phyloP scores from a whole-genome alignment of 2,113 vertebrate genomes.

The Cercocebus atys region DNA sequence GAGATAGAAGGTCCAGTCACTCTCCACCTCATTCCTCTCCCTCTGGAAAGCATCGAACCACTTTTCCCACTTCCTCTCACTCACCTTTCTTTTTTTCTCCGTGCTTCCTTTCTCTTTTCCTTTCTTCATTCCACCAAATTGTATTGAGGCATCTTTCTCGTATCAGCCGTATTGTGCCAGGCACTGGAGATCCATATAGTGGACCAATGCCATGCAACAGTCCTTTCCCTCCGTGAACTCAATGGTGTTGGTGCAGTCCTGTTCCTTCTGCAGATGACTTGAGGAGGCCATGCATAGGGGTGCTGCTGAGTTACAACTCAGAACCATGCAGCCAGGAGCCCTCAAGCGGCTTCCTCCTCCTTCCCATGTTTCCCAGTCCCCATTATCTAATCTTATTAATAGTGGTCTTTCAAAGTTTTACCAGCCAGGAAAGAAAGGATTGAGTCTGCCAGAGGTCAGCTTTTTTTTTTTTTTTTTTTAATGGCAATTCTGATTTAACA shows the following conservation, averaged over 20 bases:
- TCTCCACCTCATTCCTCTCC: background rate
- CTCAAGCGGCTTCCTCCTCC: background rate
- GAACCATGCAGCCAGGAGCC: background rate
- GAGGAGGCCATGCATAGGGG: background rate
- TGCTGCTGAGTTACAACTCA: background rate
- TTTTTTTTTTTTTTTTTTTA: background rate
- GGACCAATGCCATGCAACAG: background rate
- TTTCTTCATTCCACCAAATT: background rate
- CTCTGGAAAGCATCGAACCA: background rate
- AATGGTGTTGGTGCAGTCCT: background rate
- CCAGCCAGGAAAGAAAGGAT: background rate
- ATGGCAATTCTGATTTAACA: background rate
- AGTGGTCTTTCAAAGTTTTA: background rate
- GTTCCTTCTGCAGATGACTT: background rate
- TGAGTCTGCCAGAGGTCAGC: background rate
- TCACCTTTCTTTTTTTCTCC: background rate
- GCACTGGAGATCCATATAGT: background rate
- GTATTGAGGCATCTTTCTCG: background rate
- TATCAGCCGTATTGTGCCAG: background rate
- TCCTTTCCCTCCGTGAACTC: background rate
- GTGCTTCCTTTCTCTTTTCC: background rate
- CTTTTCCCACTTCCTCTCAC: background rate
- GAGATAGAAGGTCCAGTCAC: background rate
- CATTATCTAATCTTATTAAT: background rate
- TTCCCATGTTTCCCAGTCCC: background rate